These are phyloP conservation scores for Numida meleagris DNA, from an alignment of 2,113 vertebrate genomes.

Conservation along the genomic window DNA sequence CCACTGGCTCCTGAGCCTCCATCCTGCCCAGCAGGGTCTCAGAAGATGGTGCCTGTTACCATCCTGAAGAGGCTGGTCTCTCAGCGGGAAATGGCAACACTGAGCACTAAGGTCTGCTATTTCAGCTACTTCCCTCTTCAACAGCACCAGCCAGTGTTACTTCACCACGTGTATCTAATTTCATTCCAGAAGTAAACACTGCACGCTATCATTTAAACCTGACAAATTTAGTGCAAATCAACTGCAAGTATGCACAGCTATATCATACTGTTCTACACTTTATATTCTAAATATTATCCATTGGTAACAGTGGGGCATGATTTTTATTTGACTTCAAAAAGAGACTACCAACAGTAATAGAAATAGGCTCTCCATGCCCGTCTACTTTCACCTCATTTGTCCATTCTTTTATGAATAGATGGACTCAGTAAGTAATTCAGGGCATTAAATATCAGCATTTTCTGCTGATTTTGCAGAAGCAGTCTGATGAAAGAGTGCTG, in stretches of 20 bases:
- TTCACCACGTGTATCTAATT: neutral
- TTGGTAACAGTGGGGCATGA: neutral
- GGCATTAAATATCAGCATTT: neutral
- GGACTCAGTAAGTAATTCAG: neutral
- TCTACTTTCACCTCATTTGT: neutral
- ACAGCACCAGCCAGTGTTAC: neutral
- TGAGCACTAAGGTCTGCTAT: neutral
- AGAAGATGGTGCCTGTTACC: fast-evolving
- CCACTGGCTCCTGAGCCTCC: neutral
- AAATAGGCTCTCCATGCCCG: neutral
- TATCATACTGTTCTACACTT: neutral
- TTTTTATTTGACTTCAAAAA: neutral
- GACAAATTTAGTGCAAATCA: neutral
- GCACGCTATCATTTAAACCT: neutral
- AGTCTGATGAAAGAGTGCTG: neutral
- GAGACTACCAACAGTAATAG: neutral
- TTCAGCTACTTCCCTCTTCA: neutral
- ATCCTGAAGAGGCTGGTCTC: neutral
- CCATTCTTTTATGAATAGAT: neutral
- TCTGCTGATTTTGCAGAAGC: neutral
- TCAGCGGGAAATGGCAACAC: neutral
- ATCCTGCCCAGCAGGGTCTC: neutral
- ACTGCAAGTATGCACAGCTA: neutral
- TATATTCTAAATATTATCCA: neutral
- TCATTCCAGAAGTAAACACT: neutral